Base-by-base conservation (phyloP, 2,888 invertebrate genomes). In the Agrochola lota region DNA sequence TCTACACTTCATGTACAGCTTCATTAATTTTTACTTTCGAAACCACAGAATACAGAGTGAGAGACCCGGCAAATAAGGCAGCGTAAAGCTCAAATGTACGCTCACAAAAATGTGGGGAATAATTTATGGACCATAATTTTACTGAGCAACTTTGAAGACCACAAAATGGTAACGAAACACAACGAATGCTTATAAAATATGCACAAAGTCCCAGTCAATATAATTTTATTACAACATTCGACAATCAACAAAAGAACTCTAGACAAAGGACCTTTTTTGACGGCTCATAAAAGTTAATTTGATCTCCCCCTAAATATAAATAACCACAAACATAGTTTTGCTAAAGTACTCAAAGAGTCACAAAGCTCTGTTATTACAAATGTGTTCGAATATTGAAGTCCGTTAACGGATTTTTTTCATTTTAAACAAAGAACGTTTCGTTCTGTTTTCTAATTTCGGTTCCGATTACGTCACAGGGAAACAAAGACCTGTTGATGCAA, bases 361-460 rank as follows among this genome's bases (percentile, higher is more conserved):
- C 30, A 78, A 72, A 76, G 81, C 77, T 79, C 68, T 85, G 84
- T 88, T 87, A 85, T 88, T 87, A 82, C 75, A 79, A 85, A 87
- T 75, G 81, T 85, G 82, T 90, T 88, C 77, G 82, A 85, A 85
- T 89, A 82, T 83, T 74, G 83, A 87, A 89, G 78, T 77, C 80
- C 71, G 86, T 87, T 90, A 91, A 91, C 90, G 88, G 82, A 84
- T 90, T 92, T 91, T 92, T 93, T 90, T 72, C 49, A 71, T 78
- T 74, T 85, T 85, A 90, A 95, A 95, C 95, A 96, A 95, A 95
- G 95, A 91, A 90, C 78, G 77, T 60, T 70, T 71, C 85, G 92
- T 94, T 94, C 95, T 95, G 95, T 95, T 94, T 95, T 94, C 89
- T 90, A 94, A 93, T 92, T 94, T 92, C 78, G 91, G 88, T 73